phyloP scores from a whole-genome alignment of 2,113 vertebrate genomes.

The Porphyrio hochstetteri region DNA sequence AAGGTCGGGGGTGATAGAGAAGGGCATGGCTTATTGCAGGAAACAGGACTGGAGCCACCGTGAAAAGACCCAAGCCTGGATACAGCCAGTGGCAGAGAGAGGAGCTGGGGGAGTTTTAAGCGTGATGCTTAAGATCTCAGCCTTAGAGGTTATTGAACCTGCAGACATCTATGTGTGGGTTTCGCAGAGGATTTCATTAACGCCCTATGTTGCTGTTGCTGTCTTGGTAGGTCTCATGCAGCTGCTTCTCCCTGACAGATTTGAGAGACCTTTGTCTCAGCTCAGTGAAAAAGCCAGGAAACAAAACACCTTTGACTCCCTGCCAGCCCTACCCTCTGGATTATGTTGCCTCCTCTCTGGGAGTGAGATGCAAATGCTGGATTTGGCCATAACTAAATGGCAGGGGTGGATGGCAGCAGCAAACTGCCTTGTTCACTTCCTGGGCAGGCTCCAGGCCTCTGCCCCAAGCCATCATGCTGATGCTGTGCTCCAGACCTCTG shows the following conservation, averaged over 20 bases:
- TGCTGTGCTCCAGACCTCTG: rapidly evolving
- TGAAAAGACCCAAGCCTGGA: neutral
- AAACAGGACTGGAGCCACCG: neutral
- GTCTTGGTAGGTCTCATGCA: neutral
- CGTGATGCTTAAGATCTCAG: neutral
- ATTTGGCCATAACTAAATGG: neutral
- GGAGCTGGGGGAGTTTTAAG: neutral
- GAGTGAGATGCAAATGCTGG: neutral
- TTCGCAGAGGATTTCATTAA: neutral
- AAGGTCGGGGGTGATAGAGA: neutral
- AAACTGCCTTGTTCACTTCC: neutral
- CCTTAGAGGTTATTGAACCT: neutral
- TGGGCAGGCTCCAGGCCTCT: neutral
- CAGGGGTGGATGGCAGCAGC: neutral
- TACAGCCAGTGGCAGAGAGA: neutral
- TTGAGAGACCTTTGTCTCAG: neutral
- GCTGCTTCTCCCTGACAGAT: neutral
- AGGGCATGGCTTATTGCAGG: neutral
- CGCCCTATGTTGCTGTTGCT: neutral
- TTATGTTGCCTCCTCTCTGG: neutral
- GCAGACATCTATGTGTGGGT: neutral
- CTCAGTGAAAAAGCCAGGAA: constrained; percentile 19
- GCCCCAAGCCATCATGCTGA: neutral
- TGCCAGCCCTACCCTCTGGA: neutral
- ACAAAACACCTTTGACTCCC: constrained; percentile 8